phyloP scores from a whole-genome alignment of 2,113 vertebrate species.

The Conger conger region DNA sequence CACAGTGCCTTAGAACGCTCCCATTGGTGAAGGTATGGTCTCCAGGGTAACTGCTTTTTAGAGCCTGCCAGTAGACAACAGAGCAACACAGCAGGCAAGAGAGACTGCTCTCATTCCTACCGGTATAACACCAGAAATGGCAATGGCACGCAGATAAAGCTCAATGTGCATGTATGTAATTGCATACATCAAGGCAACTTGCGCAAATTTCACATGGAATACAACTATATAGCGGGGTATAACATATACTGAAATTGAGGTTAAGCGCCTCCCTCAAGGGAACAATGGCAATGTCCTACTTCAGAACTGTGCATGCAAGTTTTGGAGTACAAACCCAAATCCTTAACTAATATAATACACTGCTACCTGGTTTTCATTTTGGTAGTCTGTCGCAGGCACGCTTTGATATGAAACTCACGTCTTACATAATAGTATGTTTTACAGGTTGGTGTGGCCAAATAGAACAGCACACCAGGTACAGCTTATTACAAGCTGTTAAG shows the following conservation, averaged over 20 bases:
- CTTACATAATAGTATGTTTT: not conserved
- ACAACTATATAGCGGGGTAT: no score
- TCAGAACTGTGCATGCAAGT: no score
- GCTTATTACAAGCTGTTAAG: not conserved
- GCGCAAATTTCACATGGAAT: no score
- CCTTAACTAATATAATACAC: no score
- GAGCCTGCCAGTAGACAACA: not conserved
- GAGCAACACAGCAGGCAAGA: not conserved
- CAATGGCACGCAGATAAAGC: not conserved
- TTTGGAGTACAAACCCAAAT: no score
- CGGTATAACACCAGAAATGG: not conserved
- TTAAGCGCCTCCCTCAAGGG: no score
- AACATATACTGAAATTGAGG: no score
- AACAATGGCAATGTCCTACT: no score
- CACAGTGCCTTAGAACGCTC: not conserved
- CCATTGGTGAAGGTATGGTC: not conserved
- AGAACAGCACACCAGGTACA: no score
- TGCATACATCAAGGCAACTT: no score
- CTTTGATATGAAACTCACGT: not conserved
- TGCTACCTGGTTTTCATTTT: not conserved
- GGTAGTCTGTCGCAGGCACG: not conserved
- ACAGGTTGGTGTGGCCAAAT: no score
- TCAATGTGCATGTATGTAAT: not conserved
- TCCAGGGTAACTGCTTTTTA: not conserved
- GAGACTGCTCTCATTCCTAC: not conserved